These are phyloP conservation scores for Cremastinae sp. DNA, from an alignment of 2,888 invertebrate genomes.

Conservation along the genomic window DNA sequence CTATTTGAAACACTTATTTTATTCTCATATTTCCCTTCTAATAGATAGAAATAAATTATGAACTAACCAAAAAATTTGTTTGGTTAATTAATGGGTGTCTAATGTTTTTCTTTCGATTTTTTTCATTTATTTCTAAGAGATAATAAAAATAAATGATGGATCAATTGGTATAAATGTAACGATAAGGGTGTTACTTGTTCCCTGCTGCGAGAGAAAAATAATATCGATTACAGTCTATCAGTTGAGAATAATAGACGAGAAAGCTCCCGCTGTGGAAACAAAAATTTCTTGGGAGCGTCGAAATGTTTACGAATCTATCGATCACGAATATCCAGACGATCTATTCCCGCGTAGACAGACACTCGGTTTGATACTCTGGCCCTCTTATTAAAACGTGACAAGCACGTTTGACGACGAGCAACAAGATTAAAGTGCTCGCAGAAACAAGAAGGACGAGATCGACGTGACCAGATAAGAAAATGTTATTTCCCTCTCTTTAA, in stretches of 20 bases:
- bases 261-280: background rate
- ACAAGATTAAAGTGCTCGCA: constrained; percentile 42
- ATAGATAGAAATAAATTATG: too few species aligned
- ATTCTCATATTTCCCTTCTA: too few species aligned
- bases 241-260: background rate
- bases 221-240: background rate
- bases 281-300: constrained; percentile 12
- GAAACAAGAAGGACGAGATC: constrained; percentile 26
- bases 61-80: too few species aligned
- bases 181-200: too few species aligned
- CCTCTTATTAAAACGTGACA: constrained; percentile 23
- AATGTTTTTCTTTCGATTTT: too few species aligned
- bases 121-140: too few species aligned
- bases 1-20: too few species aligned
- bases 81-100: too few species aligned
- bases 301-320: constrained; percentile 37
- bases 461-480: constrained; percentile 42
- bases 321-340: constrained; percentile 18
- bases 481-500: background rate
- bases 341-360: too few species aligned
- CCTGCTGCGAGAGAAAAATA: background rate
- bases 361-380: too few species aligned
- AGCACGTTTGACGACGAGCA: constrained; percentile 42
- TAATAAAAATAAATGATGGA: too few species aligned
- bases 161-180: too few species aligned